Base-by-base conservation (phyloP, 2,797 vertebrate species). In the Cygnus olor region DNA sequence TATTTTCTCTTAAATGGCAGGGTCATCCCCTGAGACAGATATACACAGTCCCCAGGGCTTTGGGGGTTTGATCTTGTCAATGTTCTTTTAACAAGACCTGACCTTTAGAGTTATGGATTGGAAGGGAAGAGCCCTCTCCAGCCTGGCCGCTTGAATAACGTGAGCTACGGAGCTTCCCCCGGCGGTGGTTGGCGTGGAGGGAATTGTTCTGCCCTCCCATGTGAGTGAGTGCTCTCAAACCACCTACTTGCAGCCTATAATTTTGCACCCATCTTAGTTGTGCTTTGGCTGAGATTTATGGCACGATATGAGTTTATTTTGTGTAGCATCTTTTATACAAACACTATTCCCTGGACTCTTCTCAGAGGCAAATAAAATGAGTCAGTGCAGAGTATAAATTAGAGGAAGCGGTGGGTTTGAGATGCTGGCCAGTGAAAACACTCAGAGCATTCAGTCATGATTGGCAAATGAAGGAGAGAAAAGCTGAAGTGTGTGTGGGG, bases 291-390 rank as follows among this genome's bases (percentile, higher is more conserved):
- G 34, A 82, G 82, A 90, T 91, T 95, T 96, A 85, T 77, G 63
- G 93, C 77, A 80, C 84, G 53, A 85, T 61, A 13, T 7, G 24
- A 45, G 82, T 83, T 96, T 92, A 91, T 93, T 94, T 94, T 79
- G 69, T 93, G 16, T 49, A 44, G 60, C 76, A 89, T 94, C 93
- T 77, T 82, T 95, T 87, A 66, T 60, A 56, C 61, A 51, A 88
- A 70, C 66, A 6, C 78, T 47, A 44, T 85, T 28, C 76, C 69
- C 82, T 44, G 30, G 94, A 87, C 14, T 14, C n/a, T 83, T 94
- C 84, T 57, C 58, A 49, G 76, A 87, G 63, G 79, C 85, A 90
- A 94, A 87, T 81, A 89, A 85, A 92, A 71, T 5, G 2, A 94
- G 84, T 85, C 77, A 69, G 40, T 3, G 3, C 64, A 12, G 71